phyloP scores from a whole-genome alignment of 2,888 invertebrate genomes.

The Stenodema calcarata region DNA sequence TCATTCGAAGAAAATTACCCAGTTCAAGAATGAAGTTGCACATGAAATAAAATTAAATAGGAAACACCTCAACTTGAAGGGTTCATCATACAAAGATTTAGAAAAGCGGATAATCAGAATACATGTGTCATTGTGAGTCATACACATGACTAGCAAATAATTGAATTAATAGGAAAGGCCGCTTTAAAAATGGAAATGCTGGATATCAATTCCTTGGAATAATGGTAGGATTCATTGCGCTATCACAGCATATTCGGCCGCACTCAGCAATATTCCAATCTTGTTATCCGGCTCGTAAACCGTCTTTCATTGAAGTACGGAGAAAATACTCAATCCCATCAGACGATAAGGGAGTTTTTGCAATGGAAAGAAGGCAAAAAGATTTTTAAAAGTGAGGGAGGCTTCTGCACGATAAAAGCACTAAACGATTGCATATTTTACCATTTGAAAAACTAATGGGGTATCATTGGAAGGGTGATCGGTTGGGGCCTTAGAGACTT shows the following conservation, averaged over 20 bases:
- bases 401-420: background rate
- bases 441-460: constrained; percentile 23
- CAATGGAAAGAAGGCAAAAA: background rate
- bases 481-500: background rate
- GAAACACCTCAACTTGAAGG: no score
- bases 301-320: background rate
- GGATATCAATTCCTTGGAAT: background rate
- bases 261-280: background rate
- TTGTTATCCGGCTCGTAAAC: background rate
- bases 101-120: no score
- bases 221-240: background rate
- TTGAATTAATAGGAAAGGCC: background rate
- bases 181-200: background rate
- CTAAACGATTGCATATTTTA: constrained; percentile 16
- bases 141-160: no score
- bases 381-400: background rate
- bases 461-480: background rate
- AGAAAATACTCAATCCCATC: background rate
- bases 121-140: no score
- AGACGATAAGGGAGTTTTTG: background rate
- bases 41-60: no score
- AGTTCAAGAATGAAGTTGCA: no score
- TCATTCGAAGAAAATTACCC: no score
- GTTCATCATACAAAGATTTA: no score
- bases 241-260: background rate